Evolutionary conservation across 2,888 invertebrate genomes (phyloP), one percentile per base, ranked within the genome.

Genomic region (Nebria salina): DNA sequence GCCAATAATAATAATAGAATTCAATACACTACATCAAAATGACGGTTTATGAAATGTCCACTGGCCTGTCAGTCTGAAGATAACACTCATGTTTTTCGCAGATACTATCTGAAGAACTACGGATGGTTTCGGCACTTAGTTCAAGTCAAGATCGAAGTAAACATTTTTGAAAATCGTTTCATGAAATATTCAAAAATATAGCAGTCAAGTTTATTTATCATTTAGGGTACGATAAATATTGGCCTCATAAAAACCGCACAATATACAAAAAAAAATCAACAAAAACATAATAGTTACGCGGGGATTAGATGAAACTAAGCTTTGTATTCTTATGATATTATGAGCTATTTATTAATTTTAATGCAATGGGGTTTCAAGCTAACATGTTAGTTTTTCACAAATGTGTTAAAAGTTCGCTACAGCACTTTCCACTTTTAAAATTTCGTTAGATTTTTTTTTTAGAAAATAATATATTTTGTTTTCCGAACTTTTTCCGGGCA

Each of bases 181-280:
- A 80, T 80, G 80, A 80, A 80, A 80, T 80, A 80, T 80, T 80
- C 80, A 80, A 75, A 75, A 73, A 79, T 66, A 75, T 72, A 75
- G 34, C 66, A 74, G 68, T 54, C 11, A 75, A 79, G 34, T 65
- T 79, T 79, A 75, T 75, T 79, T 80, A 75, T 64, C 75, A 75
- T 80, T 80, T 75, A 80, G 65, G 74, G 65, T 75, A 80, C 66
- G 65, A 41, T 78, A 74, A 74, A 78, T 74, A 66, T 54, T 54
- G 8, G 3, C 11, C 7, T 7, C 54, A 54, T 54, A 54, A 54
- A 54, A 54, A 54, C 54, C 54, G 54, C 54, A 54, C 54, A 54
- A 54, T 54, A 54, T 54, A 54, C 54, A 54, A 11, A 11, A 4
- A 54, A 11, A 11, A 54, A 54, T 8, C 54, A 54, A 7, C 54